Conservation (phyloP, 2,113 vertebrate species). For the Myiozetetes cayanensis region DNA sequence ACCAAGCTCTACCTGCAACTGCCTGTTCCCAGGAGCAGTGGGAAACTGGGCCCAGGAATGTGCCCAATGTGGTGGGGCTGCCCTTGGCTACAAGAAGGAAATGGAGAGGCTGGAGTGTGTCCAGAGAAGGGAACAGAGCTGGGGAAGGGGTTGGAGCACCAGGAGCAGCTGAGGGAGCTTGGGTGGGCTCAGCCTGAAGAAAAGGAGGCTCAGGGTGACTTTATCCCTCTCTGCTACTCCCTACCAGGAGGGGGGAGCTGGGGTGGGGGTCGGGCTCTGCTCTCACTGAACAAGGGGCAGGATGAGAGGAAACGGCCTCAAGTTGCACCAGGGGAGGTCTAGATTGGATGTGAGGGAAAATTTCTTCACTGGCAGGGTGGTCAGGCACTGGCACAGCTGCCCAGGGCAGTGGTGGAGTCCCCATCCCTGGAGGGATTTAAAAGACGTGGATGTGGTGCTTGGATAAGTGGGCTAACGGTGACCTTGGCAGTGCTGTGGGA, state of each 20-base stretch:
- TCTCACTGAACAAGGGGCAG: background rate
- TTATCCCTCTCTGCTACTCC: background rate
- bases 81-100: background rate
- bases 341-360: accelerated
- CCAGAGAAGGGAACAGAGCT: background rate
- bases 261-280: background rate
- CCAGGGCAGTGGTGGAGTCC: background rate
- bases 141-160: accelerated
- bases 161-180: background rate
- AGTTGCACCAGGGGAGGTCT: accelerated
- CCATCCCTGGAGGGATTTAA: background rate
- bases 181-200: background rate
- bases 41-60: background rate
- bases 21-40: background rate
- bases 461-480: background rate
- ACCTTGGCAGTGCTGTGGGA: background rate
- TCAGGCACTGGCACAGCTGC: background rate
- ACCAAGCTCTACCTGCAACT: background rate
- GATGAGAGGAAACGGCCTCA: background rate
- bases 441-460: background rate
- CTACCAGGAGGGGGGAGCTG: background rate
- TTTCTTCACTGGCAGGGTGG: background rate
- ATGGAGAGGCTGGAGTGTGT: accelerated
- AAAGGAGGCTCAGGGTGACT: background rate
- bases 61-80: background rate